phyloP scores from a whole-genome alignment of 2,888 invertebrate genomes.

The Tuberolachnus salignus region DNA sequence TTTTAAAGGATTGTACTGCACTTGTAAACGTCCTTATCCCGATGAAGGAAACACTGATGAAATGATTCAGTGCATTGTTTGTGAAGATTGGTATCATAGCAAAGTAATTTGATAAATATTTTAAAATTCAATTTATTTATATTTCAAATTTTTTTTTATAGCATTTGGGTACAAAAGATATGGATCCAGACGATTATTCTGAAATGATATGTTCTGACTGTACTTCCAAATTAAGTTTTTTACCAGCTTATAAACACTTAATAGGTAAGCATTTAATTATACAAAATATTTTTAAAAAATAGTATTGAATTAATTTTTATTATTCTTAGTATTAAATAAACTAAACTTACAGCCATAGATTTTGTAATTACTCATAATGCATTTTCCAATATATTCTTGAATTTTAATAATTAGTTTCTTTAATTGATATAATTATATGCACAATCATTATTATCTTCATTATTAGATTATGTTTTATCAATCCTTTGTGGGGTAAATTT shows the following conservation, averaged over 20 bases:
- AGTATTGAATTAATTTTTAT: too few species aligned
- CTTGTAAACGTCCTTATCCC: conserved; percentile 90
- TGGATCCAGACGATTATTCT: conserved; percentile 69
- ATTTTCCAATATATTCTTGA: too few species aligned
- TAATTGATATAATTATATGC: too few species aligned
- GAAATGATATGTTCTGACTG: conserved; percentile 86
- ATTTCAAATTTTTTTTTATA: conserved; percentile 61
- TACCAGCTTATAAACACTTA: conserved; percentile 39
- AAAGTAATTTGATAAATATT: conserved; percentile 63
- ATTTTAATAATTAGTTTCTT: too few species aligned
- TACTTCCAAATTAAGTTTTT: conserved; percentile 57
- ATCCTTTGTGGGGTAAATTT: too few species aligned
- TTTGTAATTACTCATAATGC: too few species aligned
- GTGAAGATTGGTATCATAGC: conserved; percentile 98
- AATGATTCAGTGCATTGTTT: conserved; percentile 95
- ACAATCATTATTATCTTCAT: too few species aligned
- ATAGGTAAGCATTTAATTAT: conserved; percentile 29
- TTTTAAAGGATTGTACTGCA: conserved; percentile 90
- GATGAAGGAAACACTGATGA: conserved; percentile 84
- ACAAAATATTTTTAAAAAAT: too few species aligned
- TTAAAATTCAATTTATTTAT: not conserved
- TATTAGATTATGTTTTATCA: too few species aligned
- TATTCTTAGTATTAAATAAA: too few species aligned
- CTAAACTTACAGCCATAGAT: too few species aligned
- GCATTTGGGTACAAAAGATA: conserved; percentile 70